Conservation (phyloP, 2,888 invertebrate species). For the Urechis unicinctus region DNA sequence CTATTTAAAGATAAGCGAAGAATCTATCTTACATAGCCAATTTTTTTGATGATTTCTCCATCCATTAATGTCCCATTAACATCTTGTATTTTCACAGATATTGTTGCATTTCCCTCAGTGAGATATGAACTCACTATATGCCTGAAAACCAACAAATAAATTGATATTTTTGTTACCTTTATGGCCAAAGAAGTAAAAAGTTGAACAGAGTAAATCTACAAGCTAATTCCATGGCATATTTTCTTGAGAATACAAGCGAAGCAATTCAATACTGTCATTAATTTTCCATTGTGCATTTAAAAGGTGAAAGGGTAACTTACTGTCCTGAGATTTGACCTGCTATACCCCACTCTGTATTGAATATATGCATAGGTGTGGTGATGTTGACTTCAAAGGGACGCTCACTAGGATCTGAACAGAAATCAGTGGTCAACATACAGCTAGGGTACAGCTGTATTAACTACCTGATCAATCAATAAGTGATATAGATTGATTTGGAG, state of each 20-base stretch:
- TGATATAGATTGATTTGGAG: neutral
- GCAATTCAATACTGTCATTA: no score
- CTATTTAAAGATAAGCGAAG: no score
- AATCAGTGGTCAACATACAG: neutral
- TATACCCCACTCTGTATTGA: constrained; percentile 78
- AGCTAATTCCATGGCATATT: no score
- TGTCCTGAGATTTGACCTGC: constrained; percentile 55
- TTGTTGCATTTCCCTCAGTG: constrained; percentile 18
- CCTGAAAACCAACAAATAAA: no score
- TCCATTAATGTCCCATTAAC: constrained; percentile 12
- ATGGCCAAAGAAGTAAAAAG: no score
- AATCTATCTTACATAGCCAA: constrained; percentile 22
- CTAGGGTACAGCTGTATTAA: no score
- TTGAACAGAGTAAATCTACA: no score
- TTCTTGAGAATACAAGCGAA: no score
- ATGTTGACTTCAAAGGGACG: constrained; percentile 93
- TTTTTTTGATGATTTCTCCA: constrained; percentile 14
- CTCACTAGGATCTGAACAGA: constrained; percentile 52
- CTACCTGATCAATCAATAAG: neutral
- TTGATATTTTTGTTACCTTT: no score
- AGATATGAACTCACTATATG: no score
- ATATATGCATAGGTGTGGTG: constrained; percentile 89
- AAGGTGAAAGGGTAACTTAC: no score
- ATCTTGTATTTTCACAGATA: constrained; percentile 14
- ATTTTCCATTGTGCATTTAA: no score